These are phyloP conservation scores for Macquaria australasica DNA, from an alignment of 2,113 vertebrate species.

Conservation along the genomic window DNA sequence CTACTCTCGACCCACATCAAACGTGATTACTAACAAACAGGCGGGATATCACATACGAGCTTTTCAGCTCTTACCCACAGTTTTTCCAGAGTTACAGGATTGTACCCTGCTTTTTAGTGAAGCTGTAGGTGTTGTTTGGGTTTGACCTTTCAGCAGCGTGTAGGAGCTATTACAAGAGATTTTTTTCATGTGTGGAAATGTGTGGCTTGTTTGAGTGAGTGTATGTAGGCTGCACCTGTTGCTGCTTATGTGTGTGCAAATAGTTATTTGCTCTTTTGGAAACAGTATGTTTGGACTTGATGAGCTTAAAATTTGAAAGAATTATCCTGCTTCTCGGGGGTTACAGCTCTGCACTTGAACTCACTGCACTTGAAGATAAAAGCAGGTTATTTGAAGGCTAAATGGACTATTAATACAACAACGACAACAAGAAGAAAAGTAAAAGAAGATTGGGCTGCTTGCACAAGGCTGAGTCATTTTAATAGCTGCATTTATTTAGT, in stretches of 20 bases:
- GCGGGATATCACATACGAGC: neutral
- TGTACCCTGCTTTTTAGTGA: neutral
- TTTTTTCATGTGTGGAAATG: neutral
- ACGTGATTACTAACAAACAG: neutral
- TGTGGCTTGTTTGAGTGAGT: neutral
- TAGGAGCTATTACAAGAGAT: neutral
- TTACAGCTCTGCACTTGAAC: neutral
- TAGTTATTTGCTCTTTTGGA: neutral
- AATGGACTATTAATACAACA: neutral
- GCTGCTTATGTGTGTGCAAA: neutral
- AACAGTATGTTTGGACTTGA: neutral
- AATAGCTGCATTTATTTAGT: neutral
- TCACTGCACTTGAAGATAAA: neutral
- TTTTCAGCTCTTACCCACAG: neutral
- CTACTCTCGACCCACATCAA: neutral
- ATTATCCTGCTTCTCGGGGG: neutral
- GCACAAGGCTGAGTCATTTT: neutral
- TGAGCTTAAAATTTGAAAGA: neutral
- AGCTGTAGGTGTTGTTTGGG: slow-evolving; percentile 3
- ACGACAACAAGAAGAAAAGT: neutral
- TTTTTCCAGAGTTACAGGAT: neutral
- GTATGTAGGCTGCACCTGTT: neutral
- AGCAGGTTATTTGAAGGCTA: neutral
- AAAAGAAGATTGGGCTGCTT: neutral
- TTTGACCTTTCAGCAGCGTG: neutral